A percentile compares a stretch with the other conserved stretches of the same genome.
Conservation (phyloP, 2,888 invertebrate genomes). For the Aspidapion aeneum region DNA sequence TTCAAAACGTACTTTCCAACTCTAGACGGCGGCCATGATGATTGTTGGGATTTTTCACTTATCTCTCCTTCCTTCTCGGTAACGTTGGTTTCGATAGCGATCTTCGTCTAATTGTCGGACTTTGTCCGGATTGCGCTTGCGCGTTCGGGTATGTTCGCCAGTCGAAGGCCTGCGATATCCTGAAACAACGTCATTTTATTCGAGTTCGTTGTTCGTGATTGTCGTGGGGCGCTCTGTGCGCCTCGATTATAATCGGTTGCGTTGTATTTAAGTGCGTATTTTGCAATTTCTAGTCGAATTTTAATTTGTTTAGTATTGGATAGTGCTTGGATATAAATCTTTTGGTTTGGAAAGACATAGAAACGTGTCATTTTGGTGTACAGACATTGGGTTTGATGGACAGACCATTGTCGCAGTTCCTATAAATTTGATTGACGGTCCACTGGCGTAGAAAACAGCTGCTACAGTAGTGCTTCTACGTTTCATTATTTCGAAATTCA, state of each 20-base stretch:
- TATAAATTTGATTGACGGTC: conserved; percentile 24
- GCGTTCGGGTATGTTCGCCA: background rate
- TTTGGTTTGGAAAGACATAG: background rate
- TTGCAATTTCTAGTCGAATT: background rate
- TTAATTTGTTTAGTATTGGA: background rate
- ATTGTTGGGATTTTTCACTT: background rate
- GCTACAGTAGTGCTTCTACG: too few species aligned
- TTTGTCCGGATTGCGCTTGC: background rate
- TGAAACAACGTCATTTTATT: background rate
- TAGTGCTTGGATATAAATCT: background rate
- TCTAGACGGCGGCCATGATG: background rate
- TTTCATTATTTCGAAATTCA: background rate
- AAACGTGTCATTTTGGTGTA: background rate
- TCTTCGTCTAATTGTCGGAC: background rate
- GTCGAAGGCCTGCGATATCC: background rate
- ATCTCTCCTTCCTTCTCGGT: background rate
- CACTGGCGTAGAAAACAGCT: conserved; percentile 24
- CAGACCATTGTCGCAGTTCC: conserved; percentile 11
- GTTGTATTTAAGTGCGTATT: background rate
- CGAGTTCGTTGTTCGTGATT: background rate
- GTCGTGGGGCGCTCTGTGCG: background rate
- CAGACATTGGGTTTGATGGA: background rate
- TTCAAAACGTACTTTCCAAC: background rate
- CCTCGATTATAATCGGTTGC: background rate
- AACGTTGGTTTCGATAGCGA: background rate